These are phyloP conservation scores for Lepus timidus DNA, from an alignment of 2,113 vertebrate species.

Conservation along the genomic window DNA sequence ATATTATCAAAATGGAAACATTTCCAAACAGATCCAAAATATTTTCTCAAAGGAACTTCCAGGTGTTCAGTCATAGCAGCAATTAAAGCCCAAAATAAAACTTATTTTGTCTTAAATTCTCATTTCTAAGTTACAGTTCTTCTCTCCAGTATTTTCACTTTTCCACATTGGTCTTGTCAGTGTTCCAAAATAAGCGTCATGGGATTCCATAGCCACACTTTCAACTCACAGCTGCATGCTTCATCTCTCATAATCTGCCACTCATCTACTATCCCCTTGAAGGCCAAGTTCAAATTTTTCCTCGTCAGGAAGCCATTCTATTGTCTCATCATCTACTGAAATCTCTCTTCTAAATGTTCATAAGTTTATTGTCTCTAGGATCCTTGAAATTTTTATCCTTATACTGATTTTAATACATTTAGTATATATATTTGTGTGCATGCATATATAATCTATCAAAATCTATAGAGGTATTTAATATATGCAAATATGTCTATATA, in stretches of 20 bases:
- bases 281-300: not conserved
- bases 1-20: constrained; percentile 29
- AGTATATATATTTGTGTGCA: not conserved
- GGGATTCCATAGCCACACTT: not conserved
- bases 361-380: not conserved
- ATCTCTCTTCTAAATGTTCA: not conserved
- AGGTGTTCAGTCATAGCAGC: not conserved
- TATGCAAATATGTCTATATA: not conserved
- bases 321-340: not conserved
- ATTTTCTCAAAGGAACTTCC: constrained; percentile 29
- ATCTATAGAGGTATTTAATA: not conserved
- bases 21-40: constrained; percentile 48
- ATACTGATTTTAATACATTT: not conserved
- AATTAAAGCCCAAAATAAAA: not conserved
- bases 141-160: not conserved
- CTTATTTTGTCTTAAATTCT: not conserved
- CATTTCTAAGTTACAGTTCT: not conserved
- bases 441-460: not conserved
- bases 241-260: not conserved
- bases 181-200: not conserved
- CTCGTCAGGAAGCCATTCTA: not conserved
- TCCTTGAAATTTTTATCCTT: not conserved
- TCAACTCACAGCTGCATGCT: not conserved
- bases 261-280: not conserved
- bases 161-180: not conserved